phyloP scores from a whole-genome alignment of 2,888 invertebrate species.

The Sicus ferrugineus region DNA sequence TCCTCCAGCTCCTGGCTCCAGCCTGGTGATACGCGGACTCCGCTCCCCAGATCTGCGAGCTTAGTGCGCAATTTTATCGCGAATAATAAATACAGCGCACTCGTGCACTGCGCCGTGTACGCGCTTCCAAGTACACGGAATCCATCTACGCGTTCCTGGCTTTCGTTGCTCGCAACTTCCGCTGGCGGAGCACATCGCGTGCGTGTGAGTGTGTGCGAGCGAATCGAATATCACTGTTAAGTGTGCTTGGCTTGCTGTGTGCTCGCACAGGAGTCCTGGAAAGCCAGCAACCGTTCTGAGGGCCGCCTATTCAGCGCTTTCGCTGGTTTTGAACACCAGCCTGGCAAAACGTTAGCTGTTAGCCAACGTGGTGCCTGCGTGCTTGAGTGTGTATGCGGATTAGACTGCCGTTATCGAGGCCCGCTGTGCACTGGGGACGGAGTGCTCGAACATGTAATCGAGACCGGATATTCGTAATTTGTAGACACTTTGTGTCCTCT shows the following conservation, averaged over 20 bases:
- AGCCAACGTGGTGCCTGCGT: not conserved
- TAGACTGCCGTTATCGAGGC: constrained; percentile 40
- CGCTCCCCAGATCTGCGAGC: not conserved
- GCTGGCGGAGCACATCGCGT: not conserved
- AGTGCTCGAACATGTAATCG: constrained; percentile 34
- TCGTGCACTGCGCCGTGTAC: not conserved
- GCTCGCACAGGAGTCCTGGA: too few relatives aligned
- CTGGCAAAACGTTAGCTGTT: constrained; percentile 13
- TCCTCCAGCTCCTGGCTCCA: not conserved
- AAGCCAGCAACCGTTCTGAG: not conserved
- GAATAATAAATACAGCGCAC: constrained; percentile 34
- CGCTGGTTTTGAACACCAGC: constrained; percentile 4
- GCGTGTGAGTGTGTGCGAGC: not conserved
- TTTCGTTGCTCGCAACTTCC: constrained; percentile 15
- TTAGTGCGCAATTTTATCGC: constrained; percentile 14
- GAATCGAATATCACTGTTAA: not conserved
- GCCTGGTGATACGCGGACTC: not conserved
- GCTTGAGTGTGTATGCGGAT: constrained; percentile 25
- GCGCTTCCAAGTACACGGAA: not conserved
- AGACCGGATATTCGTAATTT: constrained; percentile 44
- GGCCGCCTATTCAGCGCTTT: not conserved
- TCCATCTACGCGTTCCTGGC: constrained; percentile 8
- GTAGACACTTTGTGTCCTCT: constrained; percentile 41
- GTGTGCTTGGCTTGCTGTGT: not conserved
- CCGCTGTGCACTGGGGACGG: not conserved